Evolutionary conservation across 1,140 invertebrate species (phyloP).

Genomic region (Brachionus sp.): DNA sequence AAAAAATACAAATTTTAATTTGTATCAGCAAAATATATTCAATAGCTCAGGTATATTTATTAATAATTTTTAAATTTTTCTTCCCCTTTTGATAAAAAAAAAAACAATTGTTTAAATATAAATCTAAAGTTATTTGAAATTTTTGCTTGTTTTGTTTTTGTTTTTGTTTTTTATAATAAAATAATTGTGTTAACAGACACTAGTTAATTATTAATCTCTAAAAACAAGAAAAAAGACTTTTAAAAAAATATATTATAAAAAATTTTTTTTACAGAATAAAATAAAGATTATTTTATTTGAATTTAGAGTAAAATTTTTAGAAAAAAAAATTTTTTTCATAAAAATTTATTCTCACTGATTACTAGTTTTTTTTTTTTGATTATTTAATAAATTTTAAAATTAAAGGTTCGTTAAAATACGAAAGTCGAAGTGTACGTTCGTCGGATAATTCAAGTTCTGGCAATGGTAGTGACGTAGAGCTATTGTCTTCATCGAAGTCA

Average conservation of each 20-base stretch:
- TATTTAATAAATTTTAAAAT: too few relatives aligned
- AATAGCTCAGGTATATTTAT: constrained; percentile 25
- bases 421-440: constrained; percentile 12
- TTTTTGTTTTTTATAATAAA: too few relatives aligned
- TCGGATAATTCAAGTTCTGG: constrained; percentile 37
- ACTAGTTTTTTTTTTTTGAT: too few relatives aligned
- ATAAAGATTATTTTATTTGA: too few relatives aligned
- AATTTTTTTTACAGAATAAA: too few relatives aligned
- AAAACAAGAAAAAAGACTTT: too few relatives aligned
- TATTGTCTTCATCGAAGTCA: constrained; percentile 18
- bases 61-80: background rate
- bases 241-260: too few relatives aligned
- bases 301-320: too few relatives aligned
- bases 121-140: background rate
- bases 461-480: constrained; percentile 18
- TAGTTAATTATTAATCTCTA: too few relatives aligned
- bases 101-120: background rate
- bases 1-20: background rate
- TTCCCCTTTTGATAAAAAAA: background rate
- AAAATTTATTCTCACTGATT: background rate
- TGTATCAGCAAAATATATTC: background rate
- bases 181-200: too few relatives aligned
- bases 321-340: background rate
- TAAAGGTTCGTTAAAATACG: constrained; percentile 1
- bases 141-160: background rate